Conservation (phyloP, 2,113 vertebrate genomes). For the Pheucticus melanocephalus region DNA sequence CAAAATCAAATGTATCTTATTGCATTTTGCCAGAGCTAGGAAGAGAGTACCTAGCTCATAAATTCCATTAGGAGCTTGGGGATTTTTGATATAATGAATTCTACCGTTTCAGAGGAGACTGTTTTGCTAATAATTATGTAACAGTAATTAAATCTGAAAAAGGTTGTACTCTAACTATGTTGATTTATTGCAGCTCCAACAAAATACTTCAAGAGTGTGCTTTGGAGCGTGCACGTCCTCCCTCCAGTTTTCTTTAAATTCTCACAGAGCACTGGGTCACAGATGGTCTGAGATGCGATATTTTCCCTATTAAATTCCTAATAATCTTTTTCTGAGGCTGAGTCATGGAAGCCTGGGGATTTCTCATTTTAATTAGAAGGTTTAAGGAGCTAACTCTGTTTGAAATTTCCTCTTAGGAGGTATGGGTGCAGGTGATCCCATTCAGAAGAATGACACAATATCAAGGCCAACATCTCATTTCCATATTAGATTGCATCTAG, state of each 20-base stretch:
- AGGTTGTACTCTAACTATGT: conserved; percentile 86
- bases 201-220: conserved; percentile 79
- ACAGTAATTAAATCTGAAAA: conserved; percentile 93
- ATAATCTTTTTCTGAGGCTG: conserved; percentile 96
- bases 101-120: conserved; percentile 85
- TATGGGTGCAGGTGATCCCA: conserved; percentile 89
- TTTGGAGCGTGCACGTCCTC: conserved; percentile 77
- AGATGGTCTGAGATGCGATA: conserved; percentile 96
- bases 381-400: conserved; percentile 97
- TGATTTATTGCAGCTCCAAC: conserved; percentile 86
- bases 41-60: conserved; percentile 80
- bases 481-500: conserved; percentile 90
- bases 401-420: conserved; percentile 88
- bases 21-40: conserved; percentile 71
- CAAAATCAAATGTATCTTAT: conserved; percentile 63
- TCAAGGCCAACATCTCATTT: conserved; percentile 88
- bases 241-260: conserved; percentile 90
- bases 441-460: conserved; percentile 85
- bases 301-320: conserved; percentile 99
- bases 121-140: conserved; percentile 91
- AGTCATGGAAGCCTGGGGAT: conserved; percentile 93
- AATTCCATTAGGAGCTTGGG: conserved; percentile 84
- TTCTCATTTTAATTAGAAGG: conserved; percentile 99
- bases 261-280: conserved; percentile 91
- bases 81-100: conserved; percentile 87